Evolutionary conservation across 2,888 invertebrate genomes (phyloP).

Genomic region (Isoperla grammatica): DNA sequence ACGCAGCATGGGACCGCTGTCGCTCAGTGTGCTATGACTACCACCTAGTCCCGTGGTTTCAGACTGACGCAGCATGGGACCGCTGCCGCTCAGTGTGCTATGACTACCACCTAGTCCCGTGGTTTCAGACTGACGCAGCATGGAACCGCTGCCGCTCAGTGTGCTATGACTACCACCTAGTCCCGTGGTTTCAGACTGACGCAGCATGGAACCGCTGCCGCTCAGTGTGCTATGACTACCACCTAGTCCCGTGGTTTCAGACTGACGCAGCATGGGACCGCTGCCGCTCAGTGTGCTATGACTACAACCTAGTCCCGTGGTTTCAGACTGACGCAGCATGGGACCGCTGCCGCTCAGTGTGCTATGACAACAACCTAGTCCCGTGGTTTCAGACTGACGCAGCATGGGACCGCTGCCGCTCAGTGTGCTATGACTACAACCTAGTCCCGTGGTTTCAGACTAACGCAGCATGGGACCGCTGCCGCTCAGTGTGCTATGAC

Average conservation of each 20-base stretch:
- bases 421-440: conserved; percentile 6
- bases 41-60: background rate
- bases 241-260: conserved; percentile 14
- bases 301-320: background rate
- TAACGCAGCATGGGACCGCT: conserved; percentile 23
- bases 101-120: too few relatives aligned
- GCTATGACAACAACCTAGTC: background rate
- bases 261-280: conserved; percentile 23
- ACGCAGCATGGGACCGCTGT: conserved; percentile 20
- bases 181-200: conserved; percentile 23
- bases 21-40: conserved; percentile 14
- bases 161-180: conserved; percentile 1
- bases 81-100: conserved; percentile 20
- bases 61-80: conserved; percentile 25
- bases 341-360: conserved; percentile 17
- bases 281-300: conserved; percentile 18
- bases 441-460: conserved; percentile 17
- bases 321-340: conserved; percentile 26
- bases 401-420: conserved; percentile 19
- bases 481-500: conserved; percentile 15
- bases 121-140: conserved; percentile 26
- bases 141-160: conserved; percentile 18
- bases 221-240: conserved; percentile 9
- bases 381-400: conserved; percentile 24
- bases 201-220: conserved; percentile 19